phyloP scores from a whole-genome alignment of 2,888 invertebrate genomes.

The Trichacis sp. region DNA sequence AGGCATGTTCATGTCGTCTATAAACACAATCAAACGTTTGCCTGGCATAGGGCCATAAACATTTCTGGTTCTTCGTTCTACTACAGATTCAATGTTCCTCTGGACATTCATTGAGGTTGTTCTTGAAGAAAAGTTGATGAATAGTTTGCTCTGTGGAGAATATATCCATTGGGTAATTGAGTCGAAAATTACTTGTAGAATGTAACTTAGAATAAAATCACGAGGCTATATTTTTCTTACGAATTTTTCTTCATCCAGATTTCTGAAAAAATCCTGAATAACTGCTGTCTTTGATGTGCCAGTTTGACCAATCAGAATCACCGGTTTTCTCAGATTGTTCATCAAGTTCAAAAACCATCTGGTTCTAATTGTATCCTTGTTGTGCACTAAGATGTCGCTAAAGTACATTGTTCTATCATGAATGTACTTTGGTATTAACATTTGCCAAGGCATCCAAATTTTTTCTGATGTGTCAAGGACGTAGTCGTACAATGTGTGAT shows the following conservation, averaged over 20 bases:
- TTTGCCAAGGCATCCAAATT: slow-evolving; percentile 88
- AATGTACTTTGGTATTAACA: slow-evolving; percentile 80
- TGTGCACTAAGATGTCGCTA: slow-evolving; percentile 89
- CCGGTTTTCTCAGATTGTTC: slow-evolving; percentile 82
- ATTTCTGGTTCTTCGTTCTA: slow-evolving; percentile 92
- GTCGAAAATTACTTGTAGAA: too few species aligned
- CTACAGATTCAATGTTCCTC: slow-evolving; percentile 85
- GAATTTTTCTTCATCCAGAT: slow-evolving; percentile 76
- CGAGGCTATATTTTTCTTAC: too few species aligned
- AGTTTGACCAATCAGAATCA: slow-evolving; percentile 89
- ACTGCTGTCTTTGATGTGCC: slow-evolving; percentile 95
- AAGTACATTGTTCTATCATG: slow-evolving; percentile 80
- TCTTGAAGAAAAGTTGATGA: slow-evolving; percentile 91
- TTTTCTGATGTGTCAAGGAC: slow-evolving; percentile 77
- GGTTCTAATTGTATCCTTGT: slow-evolving; percentile 86
- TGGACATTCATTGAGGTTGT: slow-evolving; percentile 94
- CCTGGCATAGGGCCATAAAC: slow-evolving; percentile 86
- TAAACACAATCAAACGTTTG: slow-evolving; percentile 80
- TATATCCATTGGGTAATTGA: too few species aligned
- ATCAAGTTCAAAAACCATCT: slow-evolving; percentile 83
- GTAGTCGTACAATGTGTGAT: slow-evolving; percentile 85
- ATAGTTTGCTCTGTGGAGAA: slow-evolving; percentile 83
- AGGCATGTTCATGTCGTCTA: slow-evolving; percentile 97
- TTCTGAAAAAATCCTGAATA: slow-evolving; percentile 83
- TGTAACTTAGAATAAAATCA: too few species aligned